phyloP scores from a whole-genome alignment of 2,113 vertebrate species.

The Sarotherodon lohbergeri region DNA sequence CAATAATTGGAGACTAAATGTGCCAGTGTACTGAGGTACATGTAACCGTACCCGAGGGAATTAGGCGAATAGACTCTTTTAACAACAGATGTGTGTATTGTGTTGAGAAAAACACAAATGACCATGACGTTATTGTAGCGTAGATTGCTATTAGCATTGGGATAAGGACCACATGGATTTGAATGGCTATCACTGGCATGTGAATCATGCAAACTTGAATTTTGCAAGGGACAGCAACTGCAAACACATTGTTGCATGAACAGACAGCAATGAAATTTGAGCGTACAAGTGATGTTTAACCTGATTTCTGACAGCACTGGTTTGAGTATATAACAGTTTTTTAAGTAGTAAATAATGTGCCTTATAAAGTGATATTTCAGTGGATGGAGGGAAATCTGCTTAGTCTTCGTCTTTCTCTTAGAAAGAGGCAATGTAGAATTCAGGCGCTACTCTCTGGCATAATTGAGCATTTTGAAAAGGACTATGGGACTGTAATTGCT shows the following conservation, averaged over 20 bases:
- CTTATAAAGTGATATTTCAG: not conserved
- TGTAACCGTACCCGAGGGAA: not conserved
- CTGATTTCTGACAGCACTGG: not conserved
- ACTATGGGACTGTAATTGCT: not conserved
- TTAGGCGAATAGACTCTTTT: not conserved
- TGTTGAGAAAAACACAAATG: not conserved
- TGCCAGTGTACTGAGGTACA: not conserved
- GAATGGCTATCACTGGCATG: not conserved
- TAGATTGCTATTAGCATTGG: not conserved
- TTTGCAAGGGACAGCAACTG: not conserved
- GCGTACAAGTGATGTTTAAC: not conserved
- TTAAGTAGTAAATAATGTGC: not conserved
- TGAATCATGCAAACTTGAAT: not conserved
- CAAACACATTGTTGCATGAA: not conserved
- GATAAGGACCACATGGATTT: not conserved
- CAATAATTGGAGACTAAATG: not conserved
- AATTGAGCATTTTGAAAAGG: constrained; percentile 1
- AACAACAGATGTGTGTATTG: not conserved
- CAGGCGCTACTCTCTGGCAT: not conserved
- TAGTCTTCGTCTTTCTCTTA: not conserved
- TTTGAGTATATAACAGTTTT: not conserved
- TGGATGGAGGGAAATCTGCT: not conserved
- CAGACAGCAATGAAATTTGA: not conserved
- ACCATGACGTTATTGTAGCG: not conserved
- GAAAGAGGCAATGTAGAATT: not conserved